Evolutionary conservation across 2,797 vertebrate species (phyloP).

Genomic region (Poecilia velifera): DNA sequence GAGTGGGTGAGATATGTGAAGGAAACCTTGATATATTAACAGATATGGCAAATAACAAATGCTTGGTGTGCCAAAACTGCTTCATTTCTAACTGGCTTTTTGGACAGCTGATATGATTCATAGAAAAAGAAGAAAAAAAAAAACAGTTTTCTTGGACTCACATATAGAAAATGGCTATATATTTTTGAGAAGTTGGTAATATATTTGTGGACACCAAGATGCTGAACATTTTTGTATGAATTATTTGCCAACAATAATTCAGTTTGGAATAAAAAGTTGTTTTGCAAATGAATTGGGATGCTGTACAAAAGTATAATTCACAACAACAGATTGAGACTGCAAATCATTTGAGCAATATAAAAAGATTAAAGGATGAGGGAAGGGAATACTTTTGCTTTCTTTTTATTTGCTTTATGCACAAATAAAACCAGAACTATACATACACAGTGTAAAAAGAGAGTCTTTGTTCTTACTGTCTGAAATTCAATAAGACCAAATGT

Average conservation of each 20-base stretch:
- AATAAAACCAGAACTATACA: background rate
- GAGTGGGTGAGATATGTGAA: conserved; percentile 46
- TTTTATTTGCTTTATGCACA: background rate
- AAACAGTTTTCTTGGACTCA: conserved; percentile 9
- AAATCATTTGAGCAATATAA: background rate
- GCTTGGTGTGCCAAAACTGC: conserved; percentile 8
- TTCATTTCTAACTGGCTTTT: conserved; percentile 22
- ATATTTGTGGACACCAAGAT: background rate
- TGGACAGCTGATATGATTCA: conserved; percentile 16
- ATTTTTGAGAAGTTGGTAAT: conserved; percentile 6
- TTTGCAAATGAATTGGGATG: background rate
- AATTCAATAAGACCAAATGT: background rate
- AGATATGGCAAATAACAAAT: conserved; percentile 42
- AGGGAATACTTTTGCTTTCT: background rate
- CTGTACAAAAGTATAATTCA: background rate
- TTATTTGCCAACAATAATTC: background rate
- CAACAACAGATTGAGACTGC: background rate
- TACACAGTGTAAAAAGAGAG: too few relatives aligned
- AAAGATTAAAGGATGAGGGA: background rate
- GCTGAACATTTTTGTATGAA: background rate
- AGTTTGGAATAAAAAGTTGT: background rate
- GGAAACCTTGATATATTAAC: conserved; percentile 50
- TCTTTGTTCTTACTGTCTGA: background rate
- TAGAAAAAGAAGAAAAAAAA: background rate
- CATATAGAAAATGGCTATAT: conserved; percentile 16